Evolutionary conservation across 1,140 invertebrate species (phyloP).

Genomic region (Trichonephila inaurata): DNA sequence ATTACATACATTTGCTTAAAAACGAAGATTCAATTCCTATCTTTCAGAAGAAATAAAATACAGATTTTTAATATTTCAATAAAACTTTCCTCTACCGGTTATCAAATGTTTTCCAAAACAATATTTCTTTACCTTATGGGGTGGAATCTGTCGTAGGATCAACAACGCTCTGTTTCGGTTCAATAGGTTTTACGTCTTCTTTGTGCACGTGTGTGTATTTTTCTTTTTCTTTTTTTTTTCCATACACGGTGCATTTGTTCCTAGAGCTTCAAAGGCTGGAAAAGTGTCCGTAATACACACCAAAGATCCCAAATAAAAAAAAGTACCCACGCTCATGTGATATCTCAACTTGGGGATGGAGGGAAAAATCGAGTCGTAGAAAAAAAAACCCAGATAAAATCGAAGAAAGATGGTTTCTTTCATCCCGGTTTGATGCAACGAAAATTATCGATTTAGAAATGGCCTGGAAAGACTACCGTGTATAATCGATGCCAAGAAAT

Average conservation of each 20-base stretch:
- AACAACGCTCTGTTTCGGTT: neutral
- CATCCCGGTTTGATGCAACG: conserved; percentile 32
- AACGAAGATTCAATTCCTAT: too few species aligned
- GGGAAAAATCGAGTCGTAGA: neutral
- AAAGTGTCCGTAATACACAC: conserved; percentile 4
- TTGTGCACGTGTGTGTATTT: neutral
- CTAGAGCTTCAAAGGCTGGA: neutral
- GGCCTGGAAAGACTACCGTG: neutral
- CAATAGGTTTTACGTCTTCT: neutral
- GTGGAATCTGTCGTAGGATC: conserved; percentile 5
- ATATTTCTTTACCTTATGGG: neutral
- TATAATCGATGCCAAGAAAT: neutral
- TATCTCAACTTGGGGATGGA: conserved; percentile 12
- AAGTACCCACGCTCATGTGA: neutral
- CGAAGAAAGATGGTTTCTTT: conserved; percentile 1
- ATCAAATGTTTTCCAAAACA: neutral
- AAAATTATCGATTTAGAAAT: neutral
- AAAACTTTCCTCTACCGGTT: neutral
- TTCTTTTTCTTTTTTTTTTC: neutral
- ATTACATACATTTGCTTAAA: too few species aligned
- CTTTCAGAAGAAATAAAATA: too few species aligned
- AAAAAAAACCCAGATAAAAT: conserved; percentile 7
- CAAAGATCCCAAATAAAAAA: too few species aligned
- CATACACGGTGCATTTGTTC: conserved; percentile 24
- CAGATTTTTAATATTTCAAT: neutral